Percentiles rank a stretch among this genome's conserved stretches.
These are phyloP conservation scores for Steinernema feltiae DNA, from an alignment of 1,140 invertebrate genomes.

Conservation along the genomic window DNA sequence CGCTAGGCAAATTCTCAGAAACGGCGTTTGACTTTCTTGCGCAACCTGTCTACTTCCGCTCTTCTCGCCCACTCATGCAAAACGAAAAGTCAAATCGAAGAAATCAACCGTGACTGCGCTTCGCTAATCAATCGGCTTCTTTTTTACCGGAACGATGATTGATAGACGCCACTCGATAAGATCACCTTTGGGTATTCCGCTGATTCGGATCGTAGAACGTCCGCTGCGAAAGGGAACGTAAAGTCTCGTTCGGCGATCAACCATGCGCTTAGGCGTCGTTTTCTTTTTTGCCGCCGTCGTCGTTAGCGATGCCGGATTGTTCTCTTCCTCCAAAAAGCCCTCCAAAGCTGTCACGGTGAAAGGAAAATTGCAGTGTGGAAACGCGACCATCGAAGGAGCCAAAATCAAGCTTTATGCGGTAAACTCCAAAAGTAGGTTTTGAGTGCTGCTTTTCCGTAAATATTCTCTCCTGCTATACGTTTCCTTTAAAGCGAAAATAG, in stretches of 20 bases:
- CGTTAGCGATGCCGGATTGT: background rate
- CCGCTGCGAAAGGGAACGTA: no score
- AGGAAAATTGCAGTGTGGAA: background rate
- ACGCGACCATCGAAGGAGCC: background rate
- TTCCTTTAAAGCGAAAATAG: no score
- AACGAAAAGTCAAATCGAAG: background rate
- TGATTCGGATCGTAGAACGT: background rate
- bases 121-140: background rate
- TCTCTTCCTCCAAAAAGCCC: background rate
- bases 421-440: background rate
- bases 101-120: no score
- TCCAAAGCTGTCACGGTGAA: conserved; percentile 1
- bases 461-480: no score
- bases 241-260: no score
- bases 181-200: background rate
- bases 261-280: background rate
- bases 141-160: background rate
- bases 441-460: background rate
- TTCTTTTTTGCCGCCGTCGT: background rate
- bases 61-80: background rate
- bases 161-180: background rate
- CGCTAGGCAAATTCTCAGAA: background rate
- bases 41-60: no score
- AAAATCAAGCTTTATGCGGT: background rate
- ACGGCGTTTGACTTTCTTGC: no score